Evolutionary conservation across 1,140 invertebrate species (phyloP).

Genomic region (Rhagoletis pomonella): DNA sequence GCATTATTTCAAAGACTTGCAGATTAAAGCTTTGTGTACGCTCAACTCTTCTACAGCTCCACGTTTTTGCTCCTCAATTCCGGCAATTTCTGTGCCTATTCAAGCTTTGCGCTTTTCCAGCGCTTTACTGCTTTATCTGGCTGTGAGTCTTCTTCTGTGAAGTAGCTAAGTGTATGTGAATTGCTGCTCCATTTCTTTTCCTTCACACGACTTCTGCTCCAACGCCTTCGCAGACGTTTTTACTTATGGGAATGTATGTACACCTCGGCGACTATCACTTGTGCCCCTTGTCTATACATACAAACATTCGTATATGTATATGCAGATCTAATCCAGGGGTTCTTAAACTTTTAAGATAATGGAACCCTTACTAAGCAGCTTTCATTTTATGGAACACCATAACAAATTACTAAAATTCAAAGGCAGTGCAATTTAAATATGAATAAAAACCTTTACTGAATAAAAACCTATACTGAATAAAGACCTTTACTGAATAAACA

Average conservation of each 20-base stretch:
- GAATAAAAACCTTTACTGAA: too few species aligned
- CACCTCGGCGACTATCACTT: too few species aligned
- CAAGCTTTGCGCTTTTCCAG: conserved; percentile 30
- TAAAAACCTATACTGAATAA: too few species aligned
- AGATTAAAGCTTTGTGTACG: conserved; percentile 2
- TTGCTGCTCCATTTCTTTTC: conserved; percentile 33
- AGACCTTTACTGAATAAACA: too few species aligned
- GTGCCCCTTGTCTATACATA: too few species aligned
- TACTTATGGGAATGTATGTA: not conserved
- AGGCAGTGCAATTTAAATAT: too few species aligned
- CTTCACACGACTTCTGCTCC: not conserved
- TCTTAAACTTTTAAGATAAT: too few species aligned
- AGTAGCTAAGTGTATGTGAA: conserved; percentile 35
- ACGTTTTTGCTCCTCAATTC: not conserved
- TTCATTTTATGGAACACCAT: too few species aligned
- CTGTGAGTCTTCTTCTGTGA: conserved; percentile 9
- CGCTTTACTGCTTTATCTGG: conserved; percentile 14
- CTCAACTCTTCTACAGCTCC: not conserved
- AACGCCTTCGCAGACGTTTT: not conserved
- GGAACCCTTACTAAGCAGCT: too few species aligned
- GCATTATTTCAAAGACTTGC: conserved; percentile 38
- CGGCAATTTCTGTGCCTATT: not conserved
- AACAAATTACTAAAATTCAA: too few species aligned
- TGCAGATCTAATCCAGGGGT: too few species aligned
- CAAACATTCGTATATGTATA: too few species aligned